Evolutionary conservation across 1,140 invertebrate genomes (phyloP).

Genomic region (Aphaenogaster ashmeadi): DNA sequence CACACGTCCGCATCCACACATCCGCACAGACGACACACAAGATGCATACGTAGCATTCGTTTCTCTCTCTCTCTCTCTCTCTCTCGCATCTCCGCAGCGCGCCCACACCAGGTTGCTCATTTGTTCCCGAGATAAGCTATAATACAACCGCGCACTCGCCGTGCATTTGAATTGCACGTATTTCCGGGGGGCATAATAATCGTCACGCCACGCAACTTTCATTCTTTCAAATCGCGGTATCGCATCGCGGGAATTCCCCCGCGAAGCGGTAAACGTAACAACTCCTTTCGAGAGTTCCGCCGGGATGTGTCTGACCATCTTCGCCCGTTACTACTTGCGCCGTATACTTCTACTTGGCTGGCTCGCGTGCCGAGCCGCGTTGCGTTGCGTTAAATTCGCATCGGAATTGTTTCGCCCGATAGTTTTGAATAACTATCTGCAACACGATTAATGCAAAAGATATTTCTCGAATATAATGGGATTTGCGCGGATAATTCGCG

Average conservation of each 20-base stretch:
- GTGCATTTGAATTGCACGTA: conserved; percentile 43
- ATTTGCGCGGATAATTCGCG: conserved; percentile 12
- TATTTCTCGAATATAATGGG: conserved; percentile 25
- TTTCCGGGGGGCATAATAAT: conserved; percentile 18
- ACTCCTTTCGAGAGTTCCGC: background rate
- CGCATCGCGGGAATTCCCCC: background rate
- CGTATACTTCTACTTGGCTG: background rate
- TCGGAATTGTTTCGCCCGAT: background rate
- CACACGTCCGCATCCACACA: background rate
- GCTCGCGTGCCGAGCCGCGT: background rate
- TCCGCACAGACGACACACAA: background rate
- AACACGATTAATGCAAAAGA: conserved; percentile 2
- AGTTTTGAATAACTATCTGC: background rate
- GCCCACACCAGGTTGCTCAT: conserved; percentile 35
- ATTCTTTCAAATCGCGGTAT: conserved; percentile 15
- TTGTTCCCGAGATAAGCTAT: conserved; percentile 58
- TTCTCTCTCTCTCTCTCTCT: background rate
- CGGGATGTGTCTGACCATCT: background rate
- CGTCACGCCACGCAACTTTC: conserved; percentile 6
- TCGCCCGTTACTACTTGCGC: background rate
- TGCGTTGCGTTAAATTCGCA: background rate
- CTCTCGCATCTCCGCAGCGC: conserved; percentile 10
- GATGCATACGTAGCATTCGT: conserved; percentile 47
- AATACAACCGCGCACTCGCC: conserved; percentile 23
- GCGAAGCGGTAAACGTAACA: background rate